Conservation (phyloP, 2,113 vertebrate genomes). For the Myrmecophaga tridactyla region DNA sequence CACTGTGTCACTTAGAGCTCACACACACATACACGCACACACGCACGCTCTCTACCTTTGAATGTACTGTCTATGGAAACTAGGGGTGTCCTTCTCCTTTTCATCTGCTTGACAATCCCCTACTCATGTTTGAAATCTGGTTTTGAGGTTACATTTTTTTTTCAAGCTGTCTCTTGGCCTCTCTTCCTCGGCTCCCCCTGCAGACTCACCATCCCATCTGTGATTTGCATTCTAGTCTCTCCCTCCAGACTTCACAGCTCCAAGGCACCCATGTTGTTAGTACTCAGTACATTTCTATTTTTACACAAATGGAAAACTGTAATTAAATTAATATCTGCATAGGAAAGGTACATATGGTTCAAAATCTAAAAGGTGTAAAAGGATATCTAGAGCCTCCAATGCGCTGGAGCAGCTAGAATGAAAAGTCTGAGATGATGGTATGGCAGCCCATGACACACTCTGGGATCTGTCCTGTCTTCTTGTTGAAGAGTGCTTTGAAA, state of each 20-base stretch:
- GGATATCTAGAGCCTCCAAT: no score
- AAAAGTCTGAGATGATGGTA: no score
- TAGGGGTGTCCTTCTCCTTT: not conserved
- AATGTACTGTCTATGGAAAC: not conserved
- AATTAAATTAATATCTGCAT: not conserved
- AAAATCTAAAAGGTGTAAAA: not conserved
- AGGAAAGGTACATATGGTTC: no score
- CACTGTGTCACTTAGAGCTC: not conserved
- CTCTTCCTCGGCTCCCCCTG: not conserved
- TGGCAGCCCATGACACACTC: no score
- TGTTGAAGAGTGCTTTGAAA: no score
- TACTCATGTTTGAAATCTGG: not conserved
- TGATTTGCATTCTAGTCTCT: not conserved
- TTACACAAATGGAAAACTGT: not conserved
- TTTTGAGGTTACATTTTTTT: not conserved
- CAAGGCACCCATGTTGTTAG: not conserved
- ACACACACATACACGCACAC: not conserved
- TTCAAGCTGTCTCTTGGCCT: no score
- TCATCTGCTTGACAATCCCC: not conserved
- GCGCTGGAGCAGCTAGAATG: no score
- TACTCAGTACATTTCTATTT: not conserved
- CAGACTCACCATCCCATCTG: not conserved
- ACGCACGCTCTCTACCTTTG: not conserved
- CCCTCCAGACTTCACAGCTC: not conserved
- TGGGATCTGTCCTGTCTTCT: no score